Evolutionary conservation across 2,888 invertebrate species (phyloP), one percentile per base, ranked within the genome.

Genomic region (Chorisops tibialis): DNA sequence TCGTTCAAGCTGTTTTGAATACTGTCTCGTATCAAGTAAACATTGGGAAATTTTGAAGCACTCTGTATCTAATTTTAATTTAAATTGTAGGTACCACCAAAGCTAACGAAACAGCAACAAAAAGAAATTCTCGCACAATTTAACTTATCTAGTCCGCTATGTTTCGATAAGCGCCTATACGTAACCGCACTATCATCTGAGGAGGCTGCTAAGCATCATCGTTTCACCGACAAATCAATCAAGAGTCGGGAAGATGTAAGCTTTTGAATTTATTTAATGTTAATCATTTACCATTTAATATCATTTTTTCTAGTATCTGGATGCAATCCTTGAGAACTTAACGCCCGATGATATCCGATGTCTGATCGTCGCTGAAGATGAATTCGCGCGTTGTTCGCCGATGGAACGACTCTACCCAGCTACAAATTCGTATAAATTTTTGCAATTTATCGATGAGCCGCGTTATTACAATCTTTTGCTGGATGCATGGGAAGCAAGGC

Each of bases 381-480:
- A 97, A 77, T 80, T 92, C 39, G 83, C 86, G 2, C 85, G 84
- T 0, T 82, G 81, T 69, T 79, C 80, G 2, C 77, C 77, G 35
- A 89, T 96, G 77, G 87, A 91, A 75, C 84, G 91, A 30, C 87
- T 96, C 65, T 96, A 96, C 75, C 97, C 96, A 0, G 89, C 91
- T 1, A 74, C 80, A 5, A 78, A 82, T 49, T 86, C 92, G 1
- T 82, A 91, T 79, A 83, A 84, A 68, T 97, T 95, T 79, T 83
- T 93, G 61, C 82, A 85, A 64, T 96, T 85, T 76, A 88, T 96
- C 72, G 88, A 93, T 68, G 39, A n/a, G 18, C 87, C 90, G 1
- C 81, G 93, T n/a, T 97, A 97, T 79, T 95, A 96, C 76, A 96
- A 96, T 79, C 83, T 92, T 66, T 81, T 97, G 63, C 85, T 96